Conservation (phyloP, 2,888 invertebrate genomes). For the Hermaeophaga mercurialis region DNA sequence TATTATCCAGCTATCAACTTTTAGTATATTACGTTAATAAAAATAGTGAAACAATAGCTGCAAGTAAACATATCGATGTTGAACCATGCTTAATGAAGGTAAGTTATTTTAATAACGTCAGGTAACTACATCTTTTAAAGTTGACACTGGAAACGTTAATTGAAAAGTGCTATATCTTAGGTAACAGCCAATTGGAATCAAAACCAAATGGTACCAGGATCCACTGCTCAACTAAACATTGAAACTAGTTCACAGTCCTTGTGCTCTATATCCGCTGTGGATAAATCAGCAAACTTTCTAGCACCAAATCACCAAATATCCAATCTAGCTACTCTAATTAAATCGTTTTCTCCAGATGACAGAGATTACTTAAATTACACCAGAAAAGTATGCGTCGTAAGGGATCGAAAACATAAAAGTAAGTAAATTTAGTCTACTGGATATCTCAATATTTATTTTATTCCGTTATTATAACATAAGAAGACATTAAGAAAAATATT, state of each 20-base stretch:
- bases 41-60: conserved; percentile 64
- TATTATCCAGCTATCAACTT: conserved; percentile 59
- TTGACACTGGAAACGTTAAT: too few relatives aligned
- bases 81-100: conserved; percentile 60
- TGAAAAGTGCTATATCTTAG: conserved; percentile 54
- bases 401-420: conserved; percentile 40
- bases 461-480: too few relatives aligned
- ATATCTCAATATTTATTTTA: too few relatives aligned
- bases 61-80: conserved; percentile 60
- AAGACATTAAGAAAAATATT: too few relatives aligned
- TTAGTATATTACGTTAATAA: conserved; percentile 62
- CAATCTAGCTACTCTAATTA: conserved; percentile 42
- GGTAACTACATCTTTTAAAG: too few relatives aligned
- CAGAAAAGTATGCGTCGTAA: conserved; percentile 42
- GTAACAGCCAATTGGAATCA: conserved; percentile 58
- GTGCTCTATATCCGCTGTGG: conserved; percentile 64
- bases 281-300: conserved; percentile 62
- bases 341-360: conserved; percentile 41
- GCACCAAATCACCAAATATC: conserved; percentile 36
- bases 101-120: too few relatives aligned
- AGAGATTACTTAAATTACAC: conserved; percentile 40
- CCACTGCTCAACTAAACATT: conserved; percentile 58
- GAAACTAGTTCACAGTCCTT: conserved; percentile 62
- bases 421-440: too few relatives aligned
- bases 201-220: conserved; percentile 60